Percentiles rank a stretch among this genome's conserved stretches.
phyloP scores from a whole-genome alignment of 2,113 vertebrate species.

The Gallinago media region DNA sequence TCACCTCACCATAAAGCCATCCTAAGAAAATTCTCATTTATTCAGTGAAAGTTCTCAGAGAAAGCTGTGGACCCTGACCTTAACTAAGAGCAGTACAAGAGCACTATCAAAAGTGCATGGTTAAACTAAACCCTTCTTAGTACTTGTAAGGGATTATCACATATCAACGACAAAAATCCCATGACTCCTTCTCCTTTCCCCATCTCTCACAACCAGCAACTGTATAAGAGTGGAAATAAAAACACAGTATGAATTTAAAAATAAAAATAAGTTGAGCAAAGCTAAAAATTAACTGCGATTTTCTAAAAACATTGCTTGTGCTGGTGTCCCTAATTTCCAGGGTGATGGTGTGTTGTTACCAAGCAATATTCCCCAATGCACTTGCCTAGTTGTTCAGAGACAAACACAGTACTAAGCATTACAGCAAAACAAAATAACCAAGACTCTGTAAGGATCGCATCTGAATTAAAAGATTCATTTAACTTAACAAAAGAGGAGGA shows the following conservation, averaged over 20 bases:
- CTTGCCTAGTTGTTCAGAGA: not conserved
- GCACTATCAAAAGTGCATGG: not conserved
- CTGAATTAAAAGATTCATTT: not conserved
- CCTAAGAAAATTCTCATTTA: not conserved
- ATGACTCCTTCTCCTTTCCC: rapidly evolving
- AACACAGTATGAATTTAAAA: not conserved
- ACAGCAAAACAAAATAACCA: not conserved
- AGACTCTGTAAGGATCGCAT: not conserved
- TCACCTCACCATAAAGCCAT: not conserved
- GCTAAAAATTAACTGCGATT: not conserved
- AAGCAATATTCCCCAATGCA: not conserved
- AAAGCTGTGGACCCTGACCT: not conserved
- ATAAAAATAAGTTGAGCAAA: not conserved
- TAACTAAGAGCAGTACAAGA: not conserved
- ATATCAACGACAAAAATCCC: not conserved
- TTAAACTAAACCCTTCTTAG: not conserved
- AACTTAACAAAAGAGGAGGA: not conserved
- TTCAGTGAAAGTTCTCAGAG: not conserved
- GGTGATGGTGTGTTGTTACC: not conserved
- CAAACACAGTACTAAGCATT: not conserved
- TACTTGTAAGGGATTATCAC: not conserved
- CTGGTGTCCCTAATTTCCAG: not conserved
- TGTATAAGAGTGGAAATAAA: not conserved
- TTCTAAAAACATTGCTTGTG: not conserved
- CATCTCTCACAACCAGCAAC: not conserved